Evolutionary conservation across 2,113 vertebrate genomes (phyloP), one percentile per base, ranked within the genome.

Genomic region (Pleuronectes platessa): DNA sequence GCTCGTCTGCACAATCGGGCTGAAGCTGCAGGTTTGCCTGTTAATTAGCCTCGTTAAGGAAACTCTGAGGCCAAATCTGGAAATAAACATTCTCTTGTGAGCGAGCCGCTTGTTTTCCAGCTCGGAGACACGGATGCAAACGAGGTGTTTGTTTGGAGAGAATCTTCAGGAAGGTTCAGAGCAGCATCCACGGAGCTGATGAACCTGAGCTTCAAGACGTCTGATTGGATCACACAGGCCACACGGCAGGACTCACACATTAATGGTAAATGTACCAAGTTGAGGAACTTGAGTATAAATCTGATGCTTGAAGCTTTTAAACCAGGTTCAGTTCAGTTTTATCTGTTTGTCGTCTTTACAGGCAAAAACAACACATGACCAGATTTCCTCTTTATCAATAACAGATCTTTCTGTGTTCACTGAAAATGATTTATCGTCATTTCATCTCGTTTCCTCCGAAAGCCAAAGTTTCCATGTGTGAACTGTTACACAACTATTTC

Each of bases 1-100:
- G 40, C 73, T 70, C 21, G 0, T 66, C 68, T 68, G 40, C 0
- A 5, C 0, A 62, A 78, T 76, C 27, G 4, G 71, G 88, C 84
- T 90, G 87, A 90, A 88, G 55, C 83, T 67, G 91, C 84, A 87
- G 74, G 71, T 87, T 83, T 81, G 86, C 63, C 55, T 68, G 83
- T 75, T 91, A 91, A 92, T 91, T 90, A 86, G 89, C 61, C 86
- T 86, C 67, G 72, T 89, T 87, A 84, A 73, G 72, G 74, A 89
- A 56, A 42, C 87, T 87, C 84, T 6, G 17, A 76, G 88, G 87
- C 81, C 62, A 73, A 81, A 86, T 82, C 71, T 84, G 69, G 78
- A 86, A 84, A 88, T 82, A 89, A 88, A 88, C 83, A 76, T 26
- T 74, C 76, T 85, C 42, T 85, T 77, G 85, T 88, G 79, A 45